Conservation (phyloP, 2,888 invertebrate species). For the Epirrhoe tristata region DNA sequence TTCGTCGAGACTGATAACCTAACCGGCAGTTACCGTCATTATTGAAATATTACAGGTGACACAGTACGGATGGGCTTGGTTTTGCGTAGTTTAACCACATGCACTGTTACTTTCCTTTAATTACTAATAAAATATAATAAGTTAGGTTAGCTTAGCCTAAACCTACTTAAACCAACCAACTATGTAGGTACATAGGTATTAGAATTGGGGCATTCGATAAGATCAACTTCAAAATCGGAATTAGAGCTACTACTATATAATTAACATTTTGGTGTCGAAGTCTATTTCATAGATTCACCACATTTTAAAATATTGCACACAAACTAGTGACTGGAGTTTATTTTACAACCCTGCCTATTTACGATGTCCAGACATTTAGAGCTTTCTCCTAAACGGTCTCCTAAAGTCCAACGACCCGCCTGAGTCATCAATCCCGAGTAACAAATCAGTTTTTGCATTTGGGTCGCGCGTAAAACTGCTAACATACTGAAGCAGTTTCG, state of each 20-base stretch:
- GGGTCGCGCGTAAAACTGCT: constrained; percentile 65
- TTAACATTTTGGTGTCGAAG: neutral
- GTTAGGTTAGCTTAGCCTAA: too few relatives aligned
- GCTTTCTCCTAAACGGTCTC: constrained; percentile 48
- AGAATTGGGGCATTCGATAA: neutral
- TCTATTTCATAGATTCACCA: neutral
- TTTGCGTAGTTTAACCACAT: too few relatives aligned
- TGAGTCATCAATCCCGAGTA: constrained; percentile 58
- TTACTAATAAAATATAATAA: too few relatives aligned
- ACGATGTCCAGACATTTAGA: constrained; percentile 31
- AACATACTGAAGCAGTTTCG: constrained; percentile 28
- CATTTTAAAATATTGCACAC: neutral
- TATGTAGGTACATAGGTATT: too few relatives aligned
- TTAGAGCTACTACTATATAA: neutral
- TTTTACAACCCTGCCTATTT: constrained; percentile 21
- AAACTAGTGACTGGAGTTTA: neutral
- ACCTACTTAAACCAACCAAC: too few relatives aligned
- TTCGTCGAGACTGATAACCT: constrained; percentile 13
- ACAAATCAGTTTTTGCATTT: constrained; percentile 57
- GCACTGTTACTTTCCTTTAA: too few relatives aligned
- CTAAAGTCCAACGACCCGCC: constrained; percentile 57
- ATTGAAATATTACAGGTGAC: neutral
- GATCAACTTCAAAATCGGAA: too few relatives aligned
- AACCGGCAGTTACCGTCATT: constrained; percentile 2
- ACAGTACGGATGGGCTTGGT: too few relatives aligned